Conservation (phyloP, 2,888 invertebrate genomes). For the Anthrax anthrax region DNA sequence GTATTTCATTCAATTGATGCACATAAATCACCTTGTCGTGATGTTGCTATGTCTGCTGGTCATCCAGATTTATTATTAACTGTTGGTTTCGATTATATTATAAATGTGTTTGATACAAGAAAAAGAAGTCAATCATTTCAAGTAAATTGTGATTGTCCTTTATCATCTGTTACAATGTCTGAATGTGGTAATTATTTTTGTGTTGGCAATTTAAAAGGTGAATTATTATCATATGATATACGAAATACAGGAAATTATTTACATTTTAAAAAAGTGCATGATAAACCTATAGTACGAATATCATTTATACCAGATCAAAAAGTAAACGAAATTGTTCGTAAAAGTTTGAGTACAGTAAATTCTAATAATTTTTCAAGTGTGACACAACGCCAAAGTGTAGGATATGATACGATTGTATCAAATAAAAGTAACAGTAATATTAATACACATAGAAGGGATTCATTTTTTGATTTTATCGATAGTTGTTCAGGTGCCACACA, state of each 20-base stretch:
- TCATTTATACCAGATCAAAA: conserved; percentile 22
- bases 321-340: neutral
- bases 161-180: conserved; percentile 27
- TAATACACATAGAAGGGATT: conserved; percentile 17
- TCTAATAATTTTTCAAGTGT: neutral
- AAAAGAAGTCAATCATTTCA: conserved; percentile 22
- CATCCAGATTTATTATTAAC: conserved; percentile 25
- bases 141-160: conserved; percentile 22
- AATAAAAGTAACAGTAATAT: neutral
- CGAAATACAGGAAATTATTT: conserved; percentile 23
- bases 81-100: conserved; percentile 30
- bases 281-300: conserved; percentile 23
- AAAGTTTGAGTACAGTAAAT: neutral
- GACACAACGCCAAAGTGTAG: neutral
- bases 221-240: conserved; percentile 29
- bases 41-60: conserved; percentile 25
- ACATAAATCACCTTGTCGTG: conserved; percentile 29
- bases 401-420: no score
- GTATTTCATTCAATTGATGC: conserved; percentile 23
- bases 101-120: conserved; percentile 31
- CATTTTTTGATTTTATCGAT: conserved; percentile 30
- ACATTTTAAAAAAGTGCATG: conserved; percentile 22
- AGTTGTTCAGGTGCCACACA: conserved; percentile 14
- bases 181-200: conserved; percentile 30
- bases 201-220: conserved; percentile 32